Evolutionary conservation across 23 tunicate species (phyloP), one percentile per base, ranked within the genome.

Genomic region (Diplosoma virens): DNA sequence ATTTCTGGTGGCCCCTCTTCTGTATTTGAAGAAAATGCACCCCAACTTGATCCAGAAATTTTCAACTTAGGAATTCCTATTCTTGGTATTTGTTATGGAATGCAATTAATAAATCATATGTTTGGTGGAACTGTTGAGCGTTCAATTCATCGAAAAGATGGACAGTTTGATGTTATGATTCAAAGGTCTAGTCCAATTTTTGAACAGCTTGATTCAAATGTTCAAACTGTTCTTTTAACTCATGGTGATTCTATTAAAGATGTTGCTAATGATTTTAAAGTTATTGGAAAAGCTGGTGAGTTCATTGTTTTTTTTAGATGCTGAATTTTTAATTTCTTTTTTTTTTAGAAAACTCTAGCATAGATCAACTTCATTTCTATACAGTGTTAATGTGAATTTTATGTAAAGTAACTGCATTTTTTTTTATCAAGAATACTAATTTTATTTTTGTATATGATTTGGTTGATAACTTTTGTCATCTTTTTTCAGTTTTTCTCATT

Each of bases 1-100:
- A 78, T 86, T 3, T 79, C 94, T 50, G 99, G 99, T n/a, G 86
- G 96, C 9, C 99, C 99, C 17, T 54, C 84, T 2, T 95, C 99
- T 46, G 99, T 95, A 11, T 53, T 85, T 32, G 78, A 75, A 6
- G 75, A 32, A 31, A 81, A 84, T 31, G 76, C 99, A n/a, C 84
- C 83, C 1, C 52, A 81, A 14, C 46, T 84, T 26, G 85, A 84
- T 53, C 35, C 75, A 3, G 87, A 81, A 30, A 54, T 95, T 7
- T 95, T 95, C 70, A 56, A 79, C 32, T 66, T 95, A 1, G 88
- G 87, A 30, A 25, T 95, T 35, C 99, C 99, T 9, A 82, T 95
- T 4, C 78, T 95, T 27, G 99, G 96, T 3, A 83, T 95, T 24
- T 95, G 99, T 46, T 95, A 91, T 79, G 99, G 99, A 0, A 78